These are phyloP conservation scores for Thecocarcelia acutangulata DNA, from an alignment of 2,888 invertebrate genomes.

Conservation along the genomic window DNA sequence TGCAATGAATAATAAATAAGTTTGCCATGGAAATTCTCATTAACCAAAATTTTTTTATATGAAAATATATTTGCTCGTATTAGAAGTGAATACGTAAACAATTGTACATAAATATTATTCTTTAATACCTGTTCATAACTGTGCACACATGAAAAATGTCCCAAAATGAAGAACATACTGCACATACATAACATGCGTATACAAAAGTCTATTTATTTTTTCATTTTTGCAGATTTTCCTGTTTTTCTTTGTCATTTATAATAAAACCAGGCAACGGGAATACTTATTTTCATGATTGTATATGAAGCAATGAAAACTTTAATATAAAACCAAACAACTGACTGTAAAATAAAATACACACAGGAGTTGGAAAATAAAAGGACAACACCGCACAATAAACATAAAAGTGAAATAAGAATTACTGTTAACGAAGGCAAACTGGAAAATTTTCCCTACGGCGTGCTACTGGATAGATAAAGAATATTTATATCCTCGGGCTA, in stretches of 20 bases:
- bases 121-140: no score
- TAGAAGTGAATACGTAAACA: no score
- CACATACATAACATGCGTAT: conserved; percentile 2
- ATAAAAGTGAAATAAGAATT: conserved; percentile 25
- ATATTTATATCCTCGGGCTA: no score
- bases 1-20: no score
- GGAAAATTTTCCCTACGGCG: neutral
- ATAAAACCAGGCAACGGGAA: conserved; percentile 34
- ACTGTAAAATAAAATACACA: conserved; percentile 56
- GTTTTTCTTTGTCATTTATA: conserved; percentile 12
- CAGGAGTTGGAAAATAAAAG: conserved; percentile 48
- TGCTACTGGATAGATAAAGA: neutral
- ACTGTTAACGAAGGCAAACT: conserved; percentile 1
- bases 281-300: conserved; percentile 23
- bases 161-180: neutral
- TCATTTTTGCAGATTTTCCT: conserved; percentile 12
- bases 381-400: conserved; percentile 37
- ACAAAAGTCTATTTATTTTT: conserved; percentile 40
- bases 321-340: conserved; percentile 6
- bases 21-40: no score
- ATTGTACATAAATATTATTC: no score
- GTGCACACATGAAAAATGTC: neutral
- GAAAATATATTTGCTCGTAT: no score
- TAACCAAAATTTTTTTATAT: no score
- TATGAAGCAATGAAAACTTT: conserved; percentile 2